Evolutionary conservation across 1,140 invertebrate genomes (phyloP).

Genomic region (Zaprionus capensis): DNA sequence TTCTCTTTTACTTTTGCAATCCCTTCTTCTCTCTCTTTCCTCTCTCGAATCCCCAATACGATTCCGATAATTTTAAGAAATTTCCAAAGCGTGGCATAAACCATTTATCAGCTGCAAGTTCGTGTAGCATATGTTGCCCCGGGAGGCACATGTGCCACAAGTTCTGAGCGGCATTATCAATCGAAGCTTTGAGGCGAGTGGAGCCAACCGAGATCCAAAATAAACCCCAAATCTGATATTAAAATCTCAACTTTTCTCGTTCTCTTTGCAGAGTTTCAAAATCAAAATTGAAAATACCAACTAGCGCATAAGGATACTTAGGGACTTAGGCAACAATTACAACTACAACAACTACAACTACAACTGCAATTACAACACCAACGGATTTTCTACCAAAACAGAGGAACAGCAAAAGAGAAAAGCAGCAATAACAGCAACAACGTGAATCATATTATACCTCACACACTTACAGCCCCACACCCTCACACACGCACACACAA

Average conservation of each 20-base stretch:
- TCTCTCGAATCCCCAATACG: not conserved
- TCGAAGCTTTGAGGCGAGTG: constrained; percentile 29
- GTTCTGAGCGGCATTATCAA: constrained; percentile 40
- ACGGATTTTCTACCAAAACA: constrained; percentile 70
- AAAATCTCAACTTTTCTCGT: constrained; percentile 12
- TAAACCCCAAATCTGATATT: not conserved
- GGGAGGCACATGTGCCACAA: constrained; percentile 15
- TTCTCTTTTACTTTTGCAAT: not conserved
- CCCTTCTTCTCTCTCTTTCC: not conserved
- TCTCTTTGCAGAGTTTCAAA: constrained; percentile 80
- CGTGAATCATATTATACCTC: constrained; percentile 83
- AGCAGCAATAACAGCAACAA: constrained; percentile 60
- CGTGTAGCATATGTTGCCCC: constrained; percentile 40
- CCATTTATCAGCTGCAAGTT: constrained; percentile 53
- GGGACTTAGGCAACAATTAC: constrained; percentile 57
- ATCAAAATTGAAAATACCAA: constrained; percentile 83
- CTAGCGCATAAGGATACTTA: constrained; percentile 76
- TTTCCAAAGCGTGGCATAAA: constrained; percentile 63
- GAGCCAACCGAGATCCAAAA: not conserved
- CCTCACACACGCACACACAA: constrained; percentile 45
- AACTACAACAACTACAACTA: constrained; percentile 41
- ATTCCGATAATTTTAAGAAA: constrained; percentile 48
- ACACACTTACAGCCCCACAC: constrained; percentile 43
- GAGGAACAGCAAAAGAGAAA: constrained; percentile 34
- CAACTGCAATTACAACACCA: constrained; percentile 50